Conservation (phyloP, 2,113 vertebrate species). For the rat (Rattus norvegicus) region GRCr8 NC_086022.1:43418501-43419000, state of each 20-base stretch:
- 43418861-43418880: not conserved
- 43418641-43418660: constrained; percentile 11
- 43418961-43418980: not conserved
- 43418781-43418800: not conserved
- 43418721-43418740: not conserved
- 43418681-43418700: not conserved
- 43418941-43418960: not conserved
- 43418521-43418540: not conserved
- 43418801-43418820: not conserved
- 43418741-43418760: not conserved
- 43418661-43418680: not conserved
- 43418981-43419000: not conserved
- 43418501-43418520: not conserved
- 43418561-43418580: not conserved
- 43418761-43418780: not conserved
- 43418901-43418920: not conserved
- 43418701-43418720: not conserved
- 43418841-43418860: not conserved
- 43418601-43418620: not conserved
- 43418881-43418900: not conserved
- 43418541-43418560: not conserved
- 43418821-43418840: not conserved
- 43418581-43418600: not conserved
- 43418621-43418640: not conserved
- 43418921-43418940: not conserved